Percentiles rank a stretch among this genome's conserved stretches.
Conservation (phyloP, 2,888 invertebrate genomes). For the Lingula anatina region DNA sequence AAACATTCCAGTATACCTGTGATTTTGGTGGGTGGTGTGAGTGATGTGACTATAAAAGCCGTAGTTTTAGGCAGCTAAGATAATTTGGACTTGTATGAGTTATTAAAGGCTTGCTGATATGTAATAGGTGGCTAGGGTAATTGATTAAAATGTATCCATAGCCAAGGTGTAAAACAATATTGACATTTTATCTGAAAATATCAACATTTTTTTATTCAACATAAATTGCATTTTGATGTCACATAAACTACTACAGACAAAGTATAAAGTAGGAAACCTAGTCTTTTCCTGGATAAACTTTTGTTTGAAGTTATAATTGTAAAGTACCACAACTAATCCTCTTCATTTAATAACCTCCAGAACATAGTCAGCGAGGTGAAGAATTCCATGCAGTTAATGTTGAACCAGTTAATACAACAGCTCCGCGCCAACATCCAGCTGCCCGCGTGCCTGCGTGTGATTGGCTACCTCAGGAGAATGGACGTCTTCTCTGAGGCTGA, state of each 20-base stretch:
- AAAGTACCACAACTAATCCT: not conserved
- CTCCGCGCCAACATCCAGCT: slow-evolving; percentile 80
- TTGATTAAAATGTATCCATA: too few species aligned
- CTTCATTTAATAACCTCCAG: slow-evolving; percentile 42
- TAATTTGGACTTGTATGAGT: too few species aligned
- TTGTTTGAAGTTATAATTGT: not conserved
- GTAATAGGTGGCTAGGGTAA: too few species aligned
- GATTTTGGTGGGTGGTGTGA: slow-evolving; percentile 71
- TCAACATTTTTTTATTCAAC: too few species aligned
- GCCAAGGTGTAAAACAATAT: too few species aligned
- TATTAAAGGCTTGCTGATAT: too few species aligned
- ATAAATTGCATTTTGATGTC: too few species aligned
- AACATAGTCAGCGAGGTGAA: slow-evolving; percentile 76
- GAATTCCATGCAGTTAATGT: slow-evolving; percentile 72
- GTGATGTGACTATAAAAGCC: too few species aligned
- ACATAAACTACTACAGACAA: too few species aligned
- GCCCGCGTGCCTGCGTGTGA: slow-evolving; percentile 71
- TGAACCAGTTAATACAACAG: slow-evolving; percentile 76
- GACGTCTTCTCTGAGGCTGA: slow-evolving; percentile 76
- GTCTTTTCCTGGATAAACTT: not conserved
- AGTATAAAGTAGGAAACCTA: not conserved
- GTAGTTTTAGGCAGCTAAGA: too few species aligned
- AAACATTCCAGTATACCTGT: slow-evolving; percentile 80
- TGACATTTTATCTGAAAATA: too few species aligned
- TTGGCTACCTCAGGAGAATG: slow-evolving; percentile 70